Evolutionary conservation across 1,140 invertebrate genomes (phyloP).

Genomic region (Teleogryllus occipitalis): DNA sequence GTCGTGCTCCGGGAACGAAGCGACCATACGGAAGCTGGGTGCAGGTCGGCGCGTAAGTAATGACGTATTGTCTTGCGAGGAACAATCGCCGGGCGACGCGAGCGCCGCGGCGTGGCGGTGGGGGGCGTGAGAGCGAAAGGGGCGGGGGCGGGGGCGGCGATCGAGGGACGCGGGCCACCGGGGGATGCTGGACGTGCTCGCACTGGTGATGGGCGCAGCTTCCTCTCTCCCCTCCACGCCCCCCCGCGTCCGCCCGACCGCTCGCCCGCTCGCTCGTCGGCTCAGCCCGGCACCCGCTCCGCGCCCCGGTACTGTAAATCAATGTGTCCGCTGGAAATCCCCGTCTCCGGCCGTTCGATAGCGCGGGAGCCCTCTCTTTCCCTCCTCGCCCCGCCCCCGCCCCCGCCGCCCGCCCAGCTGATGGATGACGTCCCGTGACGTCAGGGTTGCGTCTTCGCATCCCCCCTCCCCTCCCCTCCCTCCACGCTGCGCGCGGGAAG

Average conservation of each 20-base stretch:
- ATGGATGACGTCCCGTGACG: not conserved
- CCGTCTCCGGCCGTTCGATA: constrained; percentile 2
- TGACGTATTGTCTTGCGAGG: not conserved
- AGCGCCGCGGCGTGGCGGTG: no score
- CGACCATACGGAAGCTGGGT: not conserved
- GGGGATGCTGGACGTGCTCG: not conserved
- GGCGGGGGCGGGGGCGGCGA: not conserved
- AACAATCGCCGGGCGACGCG: not conserved
- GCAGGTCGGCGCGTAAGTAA: not conserved
- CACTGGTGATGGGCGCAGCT: not conserved
- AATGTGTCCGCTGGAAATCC: not conserved
- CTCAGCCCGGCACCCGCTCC: not conserved
- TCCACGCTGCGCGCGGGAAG: not conserved
- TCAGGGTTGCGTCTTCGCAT: not conserved
- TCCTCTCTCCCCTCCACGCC: not conserved
- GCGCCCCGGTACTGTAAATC: not conserved
- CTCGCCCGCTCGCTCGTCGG: not conserved
- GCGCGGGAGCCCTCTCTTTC: not conserved
- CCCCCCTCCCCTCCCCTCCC: no score
- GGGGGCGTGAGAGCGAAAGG: not conserved
- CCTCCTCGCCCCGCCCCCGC: no score
- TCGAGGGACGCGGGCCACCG: not conserved
- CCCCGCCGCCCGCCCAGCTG: not conserved
- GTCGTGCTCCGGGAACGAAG: not conserved
- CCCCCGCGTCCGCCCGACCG: no score